phyloP scores from a whole-genome alignment of 2,888 invertebrate genomes.

The Chalcis sispes region DNA sequence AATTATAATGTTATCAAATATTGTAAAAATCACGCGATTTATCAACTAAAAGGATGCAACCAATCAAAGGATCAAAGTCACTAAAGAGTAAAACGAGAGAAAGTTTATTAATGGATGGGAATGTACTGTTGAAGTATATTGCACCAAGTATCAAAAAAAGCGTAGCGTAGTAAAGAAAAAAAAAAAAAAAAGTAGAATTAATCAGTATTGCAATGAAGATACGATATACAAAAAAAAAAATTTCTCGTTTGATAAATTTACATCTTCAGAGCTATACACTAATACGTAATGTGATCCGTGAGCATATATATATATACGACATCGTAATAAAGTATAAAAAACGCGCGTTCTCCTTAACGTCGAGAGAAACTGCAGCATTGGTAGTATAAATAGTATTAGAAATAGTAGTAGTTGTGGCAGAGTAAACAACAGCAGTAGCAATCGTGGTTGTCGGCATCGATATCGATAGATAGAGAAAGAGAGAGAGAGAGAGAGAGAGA shows the following conservation, averaged over 20 bases:
- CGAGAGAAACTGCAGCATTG: background rate
- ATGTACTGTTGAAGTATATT: background rate
- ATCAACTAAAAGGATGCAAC: background rate
- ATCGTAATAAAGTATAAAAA: conserved; percentile 18
- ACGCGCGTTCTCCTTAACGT: conserved; percentile 8
- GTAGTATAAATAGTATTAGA: background rate
- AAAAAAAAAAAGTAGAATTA: background rate
- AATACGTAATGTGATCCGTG: background rate
- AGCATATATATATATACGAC: background rate
- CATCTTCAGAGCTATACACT: conserved; percentile 37
- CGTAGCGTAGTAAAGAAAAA: conserved; percentile 18
- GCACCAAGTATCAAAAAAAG: background rate
- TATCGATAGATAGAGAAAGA: background rate
- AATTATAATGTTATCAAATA: too few relatives aligned
- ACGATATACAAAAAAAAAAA: conserved; percentile 51
- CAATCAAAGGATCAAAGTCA: too few relatives aligned
- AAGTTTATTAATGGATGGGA: background rate
- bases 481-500: too few relatives aligned
- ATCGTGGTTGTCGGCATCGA: background rate
- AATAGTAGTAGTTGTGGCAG: background rate
- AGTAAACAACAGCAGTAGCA: conserved; percentile 7
- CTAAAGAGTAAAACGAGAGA: conserved; percentile 13
- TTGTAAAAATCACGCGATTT: too few relatives aligned
- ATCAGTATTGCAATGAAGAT: conserved; percentile 57
- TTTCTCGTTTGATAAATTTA: conserved; percentile 36